Conservation (phyloP, 2,113 vertebrate genomes). For the Panthera uncia region DNA sequence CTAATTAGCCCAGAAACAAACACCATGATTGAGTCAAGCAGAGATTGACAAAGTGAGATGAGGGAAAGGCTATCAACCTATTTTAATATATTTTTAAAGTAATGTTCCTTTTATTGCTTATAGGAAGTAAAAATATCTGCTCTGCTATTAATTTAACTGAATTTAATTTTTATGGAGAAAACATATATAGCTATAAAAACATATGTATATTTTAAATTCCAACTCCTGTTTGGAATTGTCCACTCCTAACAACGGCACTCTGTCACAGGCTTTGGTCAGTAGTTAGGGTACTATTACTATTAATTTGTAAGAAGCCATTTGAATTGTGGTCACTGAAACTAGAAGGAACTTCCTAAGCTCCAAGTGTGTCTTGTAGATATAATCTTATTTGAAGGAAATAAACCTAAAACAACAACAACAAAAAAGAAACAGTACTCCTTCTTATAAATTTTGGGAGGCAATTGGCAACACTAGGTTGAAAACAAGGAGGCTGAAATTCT, state of each 20-base stretch:
- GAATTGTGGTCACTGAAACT: not conserved
- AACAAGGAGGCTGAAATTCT: not conserved
- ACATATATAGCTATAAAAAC: not conserved
- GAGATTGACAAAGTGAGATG: constrained; percentile 50
- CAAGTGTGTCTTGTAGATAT: not conserved
- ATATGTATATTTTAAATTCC: not conserved
- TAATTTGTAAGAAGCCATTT: not conserved
- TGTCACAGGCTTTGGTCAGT: not conserved
- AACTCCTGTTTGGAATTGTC: not conserved
- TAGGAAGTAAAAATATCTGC: not conserved
- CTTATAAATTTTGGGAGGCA: not conserved
- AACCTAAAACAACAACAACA: not conserved
- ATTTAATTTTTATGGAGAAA: constrained; percentile 25
- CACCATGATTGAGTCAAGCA: not conserved
- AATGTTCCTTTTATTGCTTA: constrained; percentile 5
- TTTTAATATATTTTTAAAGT: not conserved
- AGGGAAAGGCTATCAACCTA: not conserved
- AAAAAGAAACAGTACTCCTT: not conserved
- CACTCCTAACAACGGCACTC: not conserved
- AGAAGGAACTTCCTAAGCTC: not conserved
- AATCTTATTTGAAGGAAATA: not conserved
- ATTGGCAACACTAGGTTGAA: not conserved
- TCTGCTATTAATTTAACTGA: not conserved
- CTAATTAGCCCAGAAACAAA: constrained; percentile 68
- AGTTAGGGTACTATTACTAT: not conserved